Base-by-base conservation (phyloP, 2,888 invertebrate species). In the Epinotia demarniana region DNA sequence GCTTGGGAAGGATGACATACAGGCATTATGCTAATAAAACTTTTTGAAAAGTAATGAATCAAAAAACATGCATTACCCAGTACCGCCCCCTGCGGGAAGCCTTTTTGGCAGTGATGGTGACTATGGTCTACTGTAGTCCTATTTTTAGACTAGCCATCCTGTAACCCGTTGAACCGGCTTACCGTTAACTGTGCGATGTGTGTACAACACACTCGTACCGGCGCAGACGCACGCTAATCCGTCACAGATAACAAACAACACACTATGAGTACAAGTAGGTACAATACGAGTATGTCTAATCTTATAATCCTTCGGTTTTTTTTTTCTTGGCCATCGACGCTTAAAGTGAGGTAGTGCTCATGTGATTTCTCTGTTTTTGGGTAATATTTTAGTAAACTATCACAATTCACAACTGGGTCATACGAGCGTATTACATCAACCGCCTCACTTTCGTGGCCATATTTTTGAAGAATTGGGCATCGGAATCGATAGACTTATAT, bases 171-270 rank as follows among this genome's bases (percentile, higher is more conserved):
- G 12, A 73, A 73, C 73, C 73, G 62, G 68, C 67, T 33, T 61
- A 68, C 73, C 73, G 73, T 73, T 73, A 73, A 63, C 46, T 23
- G 57, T 43, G 61, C 9, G 68, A 62, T 76, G 79, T 81, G 73
- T 77, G 77, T 80, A 39, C 39, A 39, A 9, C 39, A 39, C 8
- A 39, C 39, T 39, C 39, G 39, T 9, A 39, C 9, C 39, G 0
- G 81, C 73, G 61, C 55, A 61, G 53, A 55, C 58, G 73, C 67
- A 82, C 83, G 82, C 80, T 84, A 86, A 86, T 83, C 77, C 60
- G 27, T 33, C 23, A 64, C 49, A 64, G 64, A 64, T 49, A 46
- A 49, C 49, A 49, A 49, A 64, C 19, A 62, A 33, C 18, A 62
- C 39, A 62, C 9, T 55, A 55, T 18, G 18, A 49, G 13, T 4